Percentiles rank a stretch among this genome's conserved stretches.
Conservation (phyloP, 2,113 vertebrate species). For the Jaculus jaculus region DNA sequence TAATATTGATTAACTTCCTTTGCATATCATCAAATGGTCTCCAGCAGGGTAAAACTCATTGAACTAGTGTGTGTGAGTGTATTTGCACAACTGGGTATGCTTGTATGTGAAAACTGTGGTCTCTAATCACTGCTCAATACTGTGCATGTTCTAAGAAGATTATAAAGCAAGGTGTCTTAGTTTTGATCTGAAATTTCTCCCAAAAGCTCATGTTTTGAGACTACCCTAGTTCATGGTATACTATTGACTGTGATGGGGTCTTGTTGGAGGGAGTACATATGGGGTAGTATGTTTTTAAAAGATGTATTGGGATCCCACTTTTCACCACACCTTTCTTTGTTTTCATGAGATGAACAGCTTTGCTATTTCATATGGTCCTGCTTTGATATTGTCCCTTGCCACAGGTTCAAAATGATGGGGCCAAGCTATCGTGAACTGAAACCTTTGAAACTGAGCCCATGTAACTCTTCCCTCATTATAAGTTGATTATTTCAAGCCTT, state of each 20-base stretch:
- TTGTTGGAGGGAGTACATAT: background rate
- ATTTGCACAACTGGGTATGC: background rate
- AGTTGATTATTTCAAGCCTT: background rate
- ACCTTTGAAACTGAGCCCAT: background rate
- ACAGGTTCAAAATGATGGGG: background rate
- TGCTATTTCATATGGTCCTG: background rate
- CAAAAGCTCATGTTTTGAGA: background rate
- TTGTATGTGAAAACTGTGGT: background rate
- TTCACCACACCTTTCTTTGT: background rate
- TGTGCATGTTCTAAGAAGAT: slow-evolving; percentile 7
- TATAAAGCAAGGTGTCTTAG: background rate
- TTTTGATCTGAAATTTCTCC: too few relatives aligned
- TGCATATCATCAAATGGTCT: background rate
- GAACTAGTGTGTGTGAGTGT: background rate
- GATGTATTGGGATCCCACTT: background rate
- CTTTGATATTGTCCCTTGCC: background rate
- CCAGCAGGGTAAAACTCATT: background rate
- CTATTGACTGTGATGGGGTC: background rate
- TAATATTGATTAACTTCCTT: slow-evolving; percentile 1
- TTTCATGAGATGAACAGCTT: background rate
- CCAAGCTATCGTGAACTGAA: background rate
- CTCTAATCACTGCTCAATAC: background rate
- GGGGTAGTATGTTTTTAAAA: background rate
- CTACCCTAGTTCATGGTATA: background rate
- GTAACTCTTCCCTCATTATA: background rate